Evolutionary conservation across 2,113 vertebrate genomes (phyloP).

Genomic region (Salvator merianae): DNA sequence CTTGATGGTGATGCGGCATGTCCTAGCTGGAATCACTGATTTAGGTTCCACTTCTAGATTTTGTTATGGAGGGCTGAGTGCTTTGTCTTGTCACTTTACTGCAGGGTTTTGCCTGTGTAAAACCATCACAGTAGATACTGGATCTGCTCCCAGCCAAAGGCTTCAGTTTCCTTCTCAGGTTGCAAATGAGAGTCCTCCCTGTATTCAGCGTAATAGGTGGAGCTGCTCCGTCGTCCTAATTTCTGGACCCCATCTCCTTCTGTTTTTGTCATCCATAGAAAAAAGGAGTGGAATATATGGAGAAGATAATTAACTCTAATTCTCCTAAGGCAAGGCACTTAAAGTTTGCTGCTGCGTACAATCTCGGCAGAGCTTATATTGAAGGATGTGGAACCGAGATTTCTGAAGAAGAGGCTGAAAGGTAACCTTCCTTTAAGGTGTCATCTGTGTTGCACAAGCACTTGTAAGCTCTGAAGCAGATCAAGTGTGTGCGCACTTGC

Average conservation of each 20-base stretch:
- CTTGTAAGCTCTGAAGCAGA: neutral
- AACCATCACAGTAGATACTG: neutral
- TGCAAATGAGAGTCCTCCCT: neutral
- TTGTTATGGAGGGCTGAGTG: neutral
- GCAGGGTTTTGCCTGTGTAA: neutral
- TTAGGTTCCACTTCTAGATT: neutral
- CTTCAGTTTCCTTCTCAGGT: neutral
- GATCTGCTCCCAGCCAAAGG: neutral
- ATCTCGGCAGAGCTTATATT: conserved; percentile 79
- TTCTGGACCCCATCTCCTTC: neutral
- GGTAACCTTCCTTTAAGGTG: conserved; percentile 56
- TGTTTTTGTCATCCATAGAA: conserved; percentile 62
- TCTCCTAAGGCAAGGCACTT: conserved; percentile 71
- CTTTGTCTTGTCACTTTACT: neutral
- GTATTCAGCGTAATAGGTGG: too few relatives aligned
- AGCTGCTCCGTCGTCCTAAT: neutral
- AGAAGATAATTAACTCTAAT: conserved; percentile 71
- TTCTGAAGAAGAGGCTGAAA: conserved; percentile 78
- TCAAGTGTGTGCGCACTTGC: neutral
- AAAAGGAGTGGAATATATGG: conserved; percentile 80
- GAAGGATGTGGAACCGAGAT: conserved; percentile 76
- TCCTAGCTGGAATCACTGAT: neutral
- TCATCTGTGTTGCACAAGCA: neutral
- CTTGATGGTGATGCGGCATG: neutral
- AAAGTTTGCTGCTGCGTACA: conserved; percentile 79